Evolutionary conservation across 2,888 invertebrate genomes (phyloP).

Genomic region (Amaurobius ferox): DNA sequence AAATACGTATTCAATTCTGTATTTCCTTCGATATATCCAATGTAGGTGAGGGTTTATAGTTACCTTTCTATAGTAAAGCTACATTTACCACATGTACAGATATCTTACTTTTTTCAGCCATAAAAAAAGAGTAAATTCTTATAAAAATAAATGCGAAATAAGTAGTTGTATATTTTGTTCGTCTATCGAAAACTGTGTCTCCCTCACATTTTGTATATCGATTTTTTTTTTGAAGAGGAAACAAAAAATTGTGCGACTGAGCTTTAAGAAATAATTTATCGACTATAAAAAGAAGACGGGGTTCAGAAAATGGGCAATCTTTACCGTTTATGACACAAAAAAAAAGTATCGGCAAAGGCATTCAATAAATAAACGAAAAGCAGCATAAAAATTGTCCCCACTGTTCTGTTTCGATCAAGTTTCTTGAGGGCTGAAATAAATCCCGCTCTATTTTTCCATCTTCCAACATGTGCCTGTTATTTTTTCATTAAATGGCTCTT

Average conservation of each 20-base stretch:
- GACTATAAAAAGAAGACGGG: slow-evolving; percentile 45
- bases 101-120: too few relatives aligned
- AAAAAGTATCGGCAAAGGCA: slow-evolving; percentile 59
- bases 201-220: slow-evolving; percentile 41
- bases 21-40: too few relatives aligned
- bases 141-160: not conserved
- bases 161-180: not conserved
- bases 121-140: not conserved
- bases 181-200: slow-evolving; percentile 53
- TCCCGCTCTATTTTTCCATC: slow-evolving; percentile 14
- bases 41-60: too few relatives aligned
- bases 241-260: slow-evolving; percentile 5
- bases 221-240: slow-evolving; percentile 18
- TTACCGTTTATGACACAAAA: slow-evolving; percentile 55
- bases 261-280: slow-evolving; percentile 45
- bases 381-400: slow-evolving; percentile 29
- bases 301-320: slow-evolving; percentile 62
- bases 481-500: slow-evolving; percentile 21
- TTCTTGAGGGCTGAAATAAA: slow-evolving; percentile 40
- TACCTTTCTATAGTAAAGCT: too few relatives aligned
- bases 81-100: too few relatives aligned
- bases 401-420: slow-evolving; percentile 47
- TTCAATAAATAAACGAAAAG: slow-evolving; percentile 63
- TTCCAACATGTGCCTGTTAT: not conserved
- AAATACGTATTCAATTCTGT: too few relatives aligned